phyloP scores from a whole-genome alignment of 2,888 invertebrate genomes.

The Drosophila setosimentum region DNA sequence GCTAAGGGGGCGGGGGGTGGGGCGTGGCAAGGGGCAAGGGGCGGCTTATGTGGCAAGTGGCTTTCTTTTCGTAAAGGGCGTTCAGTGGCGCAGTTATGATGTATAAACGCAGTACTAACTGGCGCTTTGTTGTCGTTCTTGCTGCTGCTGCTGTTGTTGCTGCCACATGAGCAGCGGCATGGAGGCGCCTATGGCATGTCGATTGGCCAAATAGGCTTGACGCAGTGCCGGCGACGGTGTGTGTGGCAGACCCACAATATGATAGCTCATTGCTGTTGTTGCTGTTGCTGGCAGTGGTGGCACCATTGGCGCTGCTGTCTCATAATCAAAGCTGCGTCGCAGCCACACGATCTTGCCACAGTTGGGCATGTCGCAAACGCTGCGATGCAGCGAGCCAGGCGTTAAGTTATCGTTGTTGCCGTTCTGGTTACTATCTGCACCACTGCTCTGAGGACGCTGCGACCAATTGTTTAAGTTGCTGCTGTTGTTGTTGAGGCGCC shows the following conservation, averaged over 20 bases:
- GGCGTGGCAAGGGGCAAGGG: constrained; percentile 31
- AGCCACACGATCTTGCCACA: constrained; percentile 84
- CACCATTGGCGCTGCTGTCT: constrained; percentile 43
- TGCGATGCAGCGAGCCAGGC: constrained; percentile 49
- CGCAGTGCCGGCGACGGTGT: constrained; percentile 82
- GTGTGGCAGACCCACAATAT: constrained; percentile 82
- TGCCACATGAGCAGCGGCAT: constrained; percentile 89
- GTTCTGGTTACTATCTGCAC: constrained; percentile 35
- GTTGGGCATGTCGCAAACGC: constrained; percentile 82
- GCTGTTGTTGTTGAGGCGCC: constrained; percentile 35
- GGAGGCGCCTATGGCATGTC: constrained; percentile 85
- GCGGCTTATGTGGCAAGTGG: constrained; percentile 1
- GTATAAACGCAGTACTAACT: constrained; percentile 59
- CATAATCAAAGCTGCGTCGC: constrained; percentile 58
- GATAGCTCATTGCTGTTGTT: constrained; percentile 71
- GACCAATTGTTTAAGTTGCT: constrained; percentile 33
- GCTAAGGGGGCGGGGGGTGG: too few species aligned
- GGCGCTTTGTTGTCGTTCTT: constrained; percentile 26
- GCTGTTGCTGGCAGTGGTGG: constrained; percentile 46
- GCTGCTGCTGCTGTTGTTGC: constrained; percentile 76
- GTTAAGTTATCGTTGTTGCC: constrained; percentile 22
- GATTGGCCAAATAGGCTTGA: constrained; percentile 83
- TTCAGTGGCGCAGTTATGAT: not conserved
- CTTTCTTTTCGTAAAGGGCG: constrained; percentile 19
- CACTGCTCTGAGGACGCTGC: constrained; percentile 65